Conservation (phyloP, 2,113 vertebrate genomes). For the Pycnonotus jocosus region DNA sequence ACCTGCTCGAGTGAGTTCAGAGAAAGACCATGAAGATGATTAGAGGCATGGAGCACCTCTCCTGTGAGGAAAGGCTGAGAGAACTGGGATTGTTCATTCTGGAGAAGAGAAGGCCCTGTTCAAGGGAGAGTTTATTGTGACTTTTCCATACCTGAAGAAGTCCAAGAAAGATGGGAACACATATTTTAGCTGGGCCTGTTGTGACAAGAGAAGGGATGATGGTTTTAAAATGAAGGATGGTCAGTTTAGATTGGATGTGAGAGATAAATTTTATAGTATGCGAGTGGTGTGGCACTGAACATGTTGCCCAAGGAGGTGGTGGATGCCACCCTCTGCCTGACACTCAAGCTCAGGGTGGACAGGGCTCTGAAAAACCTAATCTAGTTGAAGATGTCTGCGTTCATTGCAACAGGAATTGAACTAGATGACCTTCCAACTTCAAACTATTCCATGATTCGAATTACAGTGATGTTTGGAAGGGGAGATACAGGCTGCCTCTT, state of each 20-base stretch:
- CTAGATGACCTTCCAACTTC: background rate
- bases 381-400: background rate
- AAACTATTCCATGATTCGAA: background rate
- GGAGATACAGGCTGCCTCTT: background rate
- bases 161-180: background rate
- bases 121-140: background rate
- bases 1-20: background rate
- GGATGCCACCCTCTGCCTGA: background rate
- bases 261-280: background rate
- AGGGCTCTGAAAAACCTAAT: background rate
- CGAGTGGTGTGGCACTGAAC: fast-evolving
- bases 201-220: background rate
- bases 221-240: background rate
- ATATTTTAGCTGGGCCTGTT: background rate
- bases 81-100: background rate
- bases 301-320: background rate
- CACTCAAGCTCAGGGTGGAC: background rate
- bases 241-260: background rate
- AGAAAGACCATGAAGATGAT: background rate
- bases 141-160: background rate
- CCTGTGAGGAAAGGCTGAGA: background rate
- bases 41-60: background rate
- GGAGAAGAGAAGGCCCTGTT: background rate
- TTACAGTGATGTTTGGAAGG: background rate
- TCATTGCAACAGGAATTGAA: background rate